Percentiles rank a stretch among this genome's conserved stretches.
Conservation (phyloP, 2,113 vertebrate species). For the Dermatemys mawii region DNA sequence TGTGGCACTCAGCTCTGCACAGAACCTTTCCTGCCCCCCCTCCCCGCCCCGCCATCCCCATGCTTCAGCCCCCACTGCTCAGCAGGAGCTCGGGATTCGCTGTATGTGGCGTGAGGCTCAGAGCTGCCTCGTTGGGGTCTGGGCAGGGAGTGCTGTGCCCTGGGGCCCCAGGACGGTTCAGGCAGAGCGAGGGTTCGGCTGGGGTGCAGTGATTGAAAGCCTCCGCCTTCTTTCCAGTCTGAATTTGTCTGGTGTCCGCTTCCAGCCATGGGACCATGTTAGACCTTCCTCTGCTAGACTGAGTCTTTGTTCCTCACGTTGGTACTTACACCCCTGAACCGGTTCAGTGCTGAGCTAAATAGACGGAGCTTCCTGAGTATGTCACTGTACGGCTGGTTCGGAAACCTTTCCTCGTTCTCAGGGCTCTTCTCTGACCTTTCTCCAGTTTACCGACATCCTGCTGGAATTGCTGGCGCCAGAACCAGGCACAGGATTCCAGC, state of each 20-base stretch:
- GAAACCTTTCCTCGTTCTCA: not conserved
- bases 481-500: not conserved
- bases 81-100: too few relatives aligned
- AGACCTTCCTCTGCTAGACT: not conserved
- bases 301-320: not conserved
- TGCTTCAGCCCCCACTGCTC: not conserved
- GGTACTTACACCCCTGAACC: not conserved
- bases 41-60: not conserved
- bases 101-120: not conserved
- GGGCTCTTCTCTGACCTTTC: not conserved
- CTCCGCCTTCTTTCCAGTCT: not conserved
- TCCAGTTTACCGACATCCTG: not conserved
- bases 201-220: not conserved
- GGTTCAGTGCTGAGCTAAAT: not conserved
- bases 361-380: not conserved
- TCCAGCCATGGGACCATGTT: not conserved
- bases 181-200: not conserved
- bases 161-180: not conserved
- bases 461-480: not conserved
- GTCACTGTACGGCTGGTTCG: not conserved
- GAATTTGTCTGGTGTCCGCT: not conserved
- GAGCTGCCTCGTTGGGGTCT: too few relatives aligned
- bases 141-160: not conserved
- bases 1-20: not conserved
- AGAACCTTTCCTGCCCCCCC: not conserved